These are phyloP conservation scores for Phalacrocorax pelagicus DNA, from an alignment of 2,113 vertebrate species.

Conservation along the genomic window DNA sequence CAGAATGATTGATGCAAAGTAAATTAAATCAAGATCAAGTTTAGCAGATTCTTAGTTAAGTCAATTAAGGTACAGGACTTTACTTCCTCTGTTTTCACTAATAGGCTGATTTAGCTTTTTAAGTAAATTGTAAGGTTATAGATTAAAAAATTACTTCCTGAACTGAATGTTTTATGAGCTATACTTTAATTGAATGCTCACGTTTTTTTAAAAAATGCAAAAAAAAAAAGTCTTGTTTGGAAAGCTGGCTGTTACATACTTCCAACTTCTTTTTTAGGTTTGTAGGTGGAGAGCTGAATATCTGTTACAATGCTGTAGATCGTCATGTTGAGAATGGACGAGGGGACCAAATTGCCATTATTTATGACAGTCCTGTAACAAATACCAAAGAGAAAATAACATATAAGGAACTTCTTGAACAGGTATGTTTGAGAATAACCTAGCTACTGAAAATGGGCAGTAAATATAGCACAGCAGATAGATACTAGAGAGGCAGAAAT, in stretches of 20 bases:
- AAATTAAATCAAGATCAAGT: not conserved
- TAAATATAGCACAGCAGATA: not conserved
- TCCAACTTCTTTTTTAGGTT: slow-evolving; percentile 80
- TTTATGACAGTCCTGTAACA: slow-evolving; percentile 95
- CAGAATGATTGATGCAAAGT: not conserved
- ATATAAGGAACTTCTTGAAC: slow-evolving; percentile 85
- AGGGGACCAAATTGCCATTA: slow-evolving; percentile 87
- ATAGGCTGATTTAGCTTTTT: not conserved
- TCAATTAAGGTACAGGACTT: not conserved
- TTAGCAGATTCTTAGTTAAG: not conserved
- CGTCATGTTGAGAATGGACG: slow-evolving; percentile 87
- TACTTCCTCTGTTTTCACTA: not conserved
- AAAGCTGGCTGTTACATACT: not conserved
- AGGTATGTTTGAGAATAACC: slow-evolving; percentile 76
- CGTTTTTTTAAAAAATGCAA: not conserved
- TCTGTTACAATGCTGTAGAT: slow-evolving; percentile 95
- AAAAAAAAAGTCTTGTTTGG: not conserved
- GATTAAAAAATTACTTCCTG: not conserved
- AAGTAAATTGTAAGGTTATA: not conserved
- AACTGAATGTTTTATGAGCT: not conserved
- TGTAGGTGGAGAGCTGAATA: slow-evolving; percentile 90
- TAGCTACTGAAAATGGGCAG: not conserved
- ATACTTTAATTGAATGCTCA: not conserved
- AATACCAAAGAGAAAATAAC: slow-evolving; percentile 83
- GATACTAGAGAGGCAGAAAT: not conserved